phyloP scores from a whole-genome alignment of 2,113 vertebrate genomes.

The Dissostichus mawsoni region DNA sequence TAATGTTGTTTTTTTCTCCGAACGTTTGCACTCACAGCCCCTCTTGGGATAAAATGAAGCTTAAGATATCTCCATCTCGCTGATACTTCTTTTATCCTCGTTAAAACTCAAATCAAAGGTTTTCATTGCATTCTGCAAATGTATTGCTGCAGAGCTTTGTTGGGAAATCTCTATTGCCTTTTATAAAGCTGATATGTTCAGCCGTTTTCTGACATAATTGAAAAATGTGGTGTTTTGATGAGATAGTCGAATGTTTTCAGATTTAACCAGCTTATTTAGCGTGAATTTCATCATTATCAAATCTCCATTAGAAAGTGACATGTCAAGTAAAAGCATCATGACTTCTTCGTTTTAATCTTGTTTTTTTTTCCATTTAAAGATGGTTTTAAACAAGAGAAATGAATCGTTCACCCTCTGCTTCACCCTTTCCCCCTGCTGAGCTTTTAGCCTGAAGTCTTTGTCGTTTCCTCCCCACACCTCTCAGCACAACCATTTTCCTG shows the following conservation, averaged over 20 bases:
- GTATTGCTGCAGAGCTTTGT: slow-evolving; percentile 57
- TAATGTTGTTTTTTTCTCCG: slow-evolving; percentile 71
- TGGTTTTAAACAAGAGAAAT: slow-evolving; percentile 43
- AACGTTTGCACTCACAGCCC: slow-evolving; percentile 55
- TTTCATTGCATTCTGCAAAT: slow-evolving; percentile 72
- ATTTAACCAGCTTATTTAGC: background rate
- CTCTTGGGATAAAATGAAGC: slow-evolving; percentile 65
- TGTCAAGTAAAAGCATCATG: background rate
- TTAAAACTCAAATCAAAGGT: slow-evolving; percentile 67
- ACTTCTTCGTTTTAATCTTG: slow-evolving; percentile 8
- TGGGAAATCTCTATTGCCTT: slow-evolving; percentile 35
- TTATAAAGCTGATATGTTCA: slow-evolving; percentile 21
- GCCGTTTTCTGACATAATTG: slow-evolving; percentile 48
- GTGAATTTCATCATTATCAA: slow-evolving; percentile 15
- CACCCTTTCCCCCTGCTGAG: slow-evolving; percentile 52
- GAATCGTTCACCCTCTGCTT: slow-evolving; percentile 52
- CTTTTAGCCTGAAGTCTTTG: slow-evolving; percentile 70
- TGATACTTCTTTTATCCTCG: slow-evolving; percentile 70
- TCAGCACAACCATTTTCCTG: slow-evolving; percentile 70
- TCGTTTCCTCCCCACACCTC: slow-evolving; percentile 41
- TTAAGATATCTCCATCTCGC: slow-evolving; percentile 70
- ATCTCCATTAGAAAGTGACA: background rate
- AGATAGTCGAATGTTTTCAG: too few species aligned
- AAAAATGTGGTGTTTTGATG: slow-evolving; percentile 16
- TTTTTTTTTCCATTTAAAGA: slow-evolving; percentile 19